Evolutionary conservation across 2,888 invertebrate species (phyloP).

Genomic region (Conops quadrifasciatus): DNA sequence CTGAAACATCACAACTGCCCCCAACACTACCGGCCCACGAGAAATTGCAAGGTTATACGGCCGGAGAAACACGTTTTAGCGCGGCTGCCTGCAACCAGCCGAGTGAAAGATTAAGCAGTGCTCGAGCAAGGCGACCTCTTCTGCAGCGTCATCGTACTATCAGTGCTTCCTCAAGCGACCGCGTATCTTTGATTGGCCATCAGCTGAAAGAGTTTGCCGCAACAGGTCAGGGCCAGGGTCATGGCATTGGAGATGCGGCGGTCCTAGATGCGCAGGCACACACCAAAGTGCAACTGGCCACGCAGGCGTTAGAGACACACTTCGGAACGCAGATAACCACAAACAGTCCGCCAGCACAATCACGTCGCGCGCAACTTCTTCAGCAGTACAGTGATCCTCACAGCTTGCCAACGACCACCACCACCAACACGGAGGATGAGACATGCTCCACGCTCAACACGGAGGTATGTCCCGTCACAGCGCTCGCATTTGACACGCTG

Average conservation of each 20-base stretch:
- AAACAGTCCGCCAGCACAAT: constrained; percentile 52
- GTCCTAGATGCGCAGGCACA: constrained; percentile 36
- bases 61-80: constrained; percentile 52
- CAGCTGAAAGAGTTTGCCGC: constrained; percentile 51
- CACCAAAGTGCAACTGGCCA: neutral
- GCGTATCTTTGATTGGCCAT: constrained; percentile 52
- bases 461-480: constrained; percentile 51
- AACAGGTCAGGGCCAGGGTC: neutral
- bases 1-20: constrained; percentile 29
- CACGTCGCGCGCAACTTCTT: constrained; percentile 56
- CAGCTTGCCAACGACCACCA: constrained; percentile 55
- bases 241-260: constrained; percentile 38
- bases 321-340: constrained; percentile 56
- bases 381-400: constrained; percentile 63
- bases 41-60: constrained; percentile 27
- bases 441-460: constrained; percentile 63
- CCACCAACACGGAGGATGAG: constrained; percentile 59
- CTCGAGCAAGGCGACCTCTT: constrained; percentile 53
- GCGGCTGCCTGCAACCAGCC: constrained; percentile 43
- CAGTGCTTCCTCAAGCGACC: constrained; percentile 56
- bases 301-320: constrained; percentile 57
- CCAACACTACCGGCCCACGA: neutral
- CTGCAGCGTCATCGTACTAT: constrained; percentile 62
- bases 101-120: constrained; percentile 38
- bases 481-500: constrained; percentile 46